Base-by-base conservation (phyloP, 2,113 vertebrate genomes). In the Scatophagus argus region DNA sequence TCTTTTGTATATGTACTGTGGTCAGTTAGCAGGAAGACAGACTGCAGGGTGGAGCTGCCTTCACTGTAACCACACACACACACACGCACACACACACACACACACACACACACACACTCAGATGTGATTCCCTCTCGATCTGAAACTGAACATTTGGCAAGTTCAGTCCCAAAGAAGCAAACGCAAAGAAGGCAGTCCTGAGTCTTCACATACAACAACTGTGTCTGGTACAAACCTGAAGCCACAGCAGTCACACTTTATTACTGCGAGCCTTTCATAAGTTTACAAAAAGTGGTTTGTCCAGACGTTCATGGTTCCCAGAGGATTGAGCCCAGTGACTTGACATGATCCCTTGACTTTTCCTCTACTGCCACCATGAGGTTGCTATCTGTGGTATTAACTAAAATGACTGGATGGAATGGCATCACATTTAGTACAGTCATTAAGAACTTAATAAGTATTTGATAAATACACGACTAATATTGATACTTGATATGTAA, bases 41-140 rank as follows among this genome's bases (percentile, higher is more conserved):
- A 81, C 81, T 59, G 70, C 67, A 89, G 86, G 88, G 88, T 87
- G 90, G 84, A 85, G 84, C 79, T 67, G 75, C 62, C 68, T 65
- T 66, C 49, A 61, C 41, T 65, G 51, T 59, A 86, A 87, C 85
- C 82, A 84, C 86, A 68, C 69, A 60, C 73, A 77, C 54, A 82
- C 62, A 77, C 72, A 69, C 36, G 79, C 70, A 34, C 38, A 46
- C 69, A 67, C 69, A 54, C 81, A 72, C 82, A 79, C 59, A 70
- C 47, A 64, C 64, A 62, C 58, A 47, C 55, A 55, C 70, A 62
- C 46, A 47, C 46, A 46, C 49, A 44, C 56, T 55, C 46, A 55
- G 3, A 55, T 32, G 52, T 55, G 38, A 46, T 25, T 47, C 38
- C 5, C 7, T 77, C 43, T 61, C 36, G 47, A 73, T 78, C 36